These are phyloP conservation scores for Noctua fimbriata DNA, from an alignment of 2,888 invertebrate genomes.

Conservation along the genomic window DNA sequence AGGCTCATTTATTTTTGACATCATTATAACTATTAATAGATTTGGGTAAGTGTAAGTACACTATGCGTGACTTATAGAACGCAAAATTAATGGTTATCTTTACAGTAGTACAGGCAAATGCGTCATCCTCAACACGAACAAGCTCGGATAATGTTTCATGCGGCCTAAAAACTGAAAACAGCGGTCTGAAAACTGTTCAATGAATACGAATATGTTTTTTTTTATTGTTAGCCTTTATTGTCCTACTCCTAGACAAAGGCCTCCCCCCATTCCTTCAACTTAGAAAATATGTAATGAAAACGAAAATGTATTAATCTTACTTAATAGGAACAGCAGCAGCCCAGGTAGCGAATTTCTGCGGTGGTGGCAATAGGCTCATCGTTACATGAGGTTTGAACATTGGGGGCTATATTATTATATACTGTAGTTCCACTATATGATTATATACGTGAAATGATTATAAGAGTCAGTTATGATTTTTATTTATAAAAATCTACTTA, in stretches of 20 bases:
- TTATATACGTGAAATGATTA: neutral
- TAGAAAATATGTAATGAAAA: neutral
- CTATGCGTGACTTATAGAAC: neutral
- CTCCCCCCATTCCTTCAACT: too few relatives aligned
- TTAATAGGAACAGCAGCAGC: neutral
- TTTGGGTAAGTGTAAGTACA: neutral
- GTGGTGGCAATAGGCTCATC: neutral
- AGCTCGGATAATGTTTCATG: neutral
- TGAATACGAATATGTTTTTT: neutral
- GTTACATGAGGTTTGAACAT: neutral
- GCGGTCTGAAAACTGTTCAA: neutral
- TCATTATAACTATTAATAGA: neutral
- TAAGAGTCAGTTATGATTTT: neutral
- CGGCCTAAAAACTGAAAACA: neutral
- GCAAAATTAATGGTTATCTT: too few relatives aligned
- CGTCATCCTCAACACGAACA: too few relatives aligned
- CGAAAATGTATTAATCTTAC: neutral
- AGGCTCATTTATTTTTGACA: neutral
- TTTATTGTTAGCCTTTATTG: too few relatives aligned
- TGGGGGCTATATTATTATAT: neutral
- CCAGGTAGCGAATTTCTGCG: neutral
- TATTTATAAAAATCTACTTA: too few relatives aligned
- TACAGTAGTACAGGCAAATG: too few relatives aligned
- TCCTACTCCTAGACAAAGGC: too few relatives aligned
- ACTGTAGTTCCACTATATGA: neutral